Conservation (phyloP, 37 sponge, comb jelly and placozoan species). For the Mnemiopsis leidyi region DNA sequence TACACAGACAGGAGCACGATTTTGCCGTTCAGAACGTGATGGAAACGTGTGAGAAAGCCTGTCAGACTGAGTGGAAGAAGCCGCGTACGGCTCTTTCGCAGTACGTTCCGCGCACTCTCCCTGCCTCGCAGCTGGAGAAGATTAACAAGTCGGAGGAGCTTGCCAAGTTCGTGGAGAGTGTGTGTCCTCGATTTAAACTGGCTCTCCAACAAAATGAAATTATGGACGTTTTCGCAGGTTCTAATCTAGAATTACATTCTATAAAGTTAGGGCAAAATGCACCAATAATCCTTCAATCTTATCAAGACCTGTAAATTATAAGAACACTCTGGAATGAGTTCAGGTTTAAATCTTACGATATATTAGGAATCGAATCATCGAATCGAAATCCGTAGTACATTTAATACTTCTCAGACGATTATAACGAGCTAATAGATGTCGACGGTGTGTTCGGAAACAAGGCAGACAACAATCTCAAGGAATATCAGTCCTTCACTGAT, state of each 20-base stretch:
- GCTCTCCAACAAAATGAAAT: constrained; percentile 93
- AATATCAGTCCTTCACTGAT: constrained; percentile 99
- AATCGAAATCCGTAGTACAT: too few relatives aligned
- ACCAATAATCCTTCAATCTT: too few relatives aligned
- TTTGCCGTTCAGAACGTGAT: constrained; percentile 69
- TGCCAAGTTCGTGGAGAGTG: constrained; percentile 71
- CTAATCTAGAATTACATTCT: too few relatives aligned
- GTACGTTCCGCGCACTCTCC: constrained; percentile 76
- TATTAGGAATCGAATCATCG: too few relatives aligned
- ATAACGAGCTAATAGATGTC: constrained; percentile 72
- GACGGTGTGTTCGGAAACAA: constrained; percentile 84
- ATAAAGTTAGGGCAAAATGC: too few relatives aligned
- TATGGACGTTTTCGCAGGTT: constrained; percentile 77
- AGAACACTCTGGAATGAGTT: too few relatives aligned
- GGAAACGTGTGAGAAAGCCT: constrained; percentile 50
- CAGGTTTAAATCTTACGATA: too few relatives aligned
- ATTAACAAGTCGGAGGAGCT: constrained; percentile 64
- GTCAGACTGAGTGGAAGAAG: constrained; percentile 75
- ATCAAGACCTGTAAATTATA: too few relatives aligned
- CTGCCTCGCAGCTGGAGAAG: constrained; percentile 66
- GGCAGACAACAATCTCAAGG: constrained; percentile 86
- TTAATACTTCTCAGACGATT: constrained; percentile 82
- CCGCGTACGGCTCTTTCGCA: constrained; percentile 77
- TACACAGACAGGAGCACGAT: constrained; percentile 78
- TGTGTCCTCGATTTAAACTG: constrained; percentile 80